Base-by-base conservation (phyloP, 2,888 invertebrate genomes). In the Dicyrtoma fusca region DNA sequence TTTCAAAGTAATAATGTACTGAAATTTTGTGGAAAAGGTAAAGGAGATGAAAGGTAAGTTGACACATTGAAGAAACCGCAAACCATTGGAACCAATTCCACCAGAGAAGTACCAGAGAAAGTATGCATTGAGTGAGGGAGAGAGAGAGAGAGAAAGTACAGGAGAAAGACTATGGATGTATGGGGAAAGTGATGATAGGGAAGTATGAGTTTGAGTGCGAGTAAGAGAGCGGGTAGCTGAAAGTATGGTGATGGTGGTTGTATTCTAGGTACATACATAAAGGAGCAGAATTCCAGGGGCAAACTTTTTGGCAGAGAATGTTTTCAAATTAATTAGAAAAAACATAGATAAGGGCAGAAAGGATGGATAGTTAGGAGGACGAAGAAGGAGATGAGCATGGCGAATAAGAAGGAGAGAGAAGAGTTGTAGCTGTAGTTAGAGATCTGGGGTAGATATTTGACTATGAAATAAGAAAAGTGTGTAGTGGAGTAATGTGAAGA, bases 271-370 rank as follows among this genome's bases (percentile, higher is more conserved):
- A n/a, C n/a, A 69, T 47, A 51, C 63, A 63, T 62, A 47, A 65
- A 66, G 19, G 49, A 71, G 55, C 34, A 61, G 49, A 65, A 70
- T 65, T 69, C 69, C 68, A 73, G 65, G 44, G 73, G 59, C 57
- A 63, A 72, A 65, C 65, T 72, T 72, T 72, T 65, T 47, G 72
- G 47, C 57, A 65, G 59, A 26, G 70, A 59, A 34, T 72, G 75
- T 75, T 78, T 78, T 77, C 76, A 78, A 80, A 80, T 80, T 79
- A 80, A 80, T 80, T 80, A 80, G 76, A 79, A 80, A 79, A 78
- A 80, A 76, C 69, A 65, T 63, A 78, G 76, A 78, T 78, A 78
- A 80, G 77, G 73, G 72, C 45, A 72, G 71, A 64, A 66, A 68
- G 47, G 55, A 63, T 66, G 72, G 75, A 68, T 34, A 34, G 34